A percentile compares a stretch with the other conserved stretches of the same genome.
Conservation (phyloP, 2,113 vertebrate species). For the Nyctibius bracteatus region DNA sequence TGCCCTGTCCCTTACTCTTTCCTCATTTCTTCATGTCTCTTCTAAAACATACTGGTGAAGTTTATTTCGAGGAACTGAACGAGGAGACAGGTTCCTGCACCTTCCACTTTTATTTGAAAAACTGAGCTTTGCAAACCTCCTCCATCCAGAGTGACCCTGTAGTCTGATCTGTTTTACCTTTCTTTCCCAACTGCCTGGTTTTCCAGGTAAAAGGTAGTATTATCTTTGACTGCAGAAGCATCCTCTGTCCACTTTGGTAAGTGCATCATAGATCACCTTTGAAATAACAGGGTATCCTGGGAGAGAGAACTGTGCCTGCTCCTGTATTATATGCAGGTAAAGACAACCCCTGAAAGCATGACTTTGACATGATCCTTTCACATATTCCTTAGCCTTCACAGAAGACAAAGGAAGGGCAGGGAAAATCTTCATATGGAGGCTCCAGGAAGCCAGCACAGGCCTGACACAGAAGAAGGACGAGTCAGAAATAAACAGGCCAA, state of each 20-base stretch:
- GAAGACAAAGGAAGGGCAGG: not conserved
- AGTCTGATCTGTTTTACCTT: not conserved
- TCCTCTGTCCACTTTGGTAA: not conserved
- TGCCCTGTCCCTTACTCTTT: not conserved
- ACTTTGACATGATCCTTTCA: not conserved
- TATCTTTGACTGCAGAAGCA: not conserved
- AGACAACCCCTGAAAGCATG: not conserved
- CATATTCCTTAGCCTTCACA: not conserved
- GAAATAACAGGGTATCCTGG: not conserved
- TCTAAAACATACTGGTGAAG: not conserved
- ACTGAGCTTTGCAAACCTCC: not conserved
- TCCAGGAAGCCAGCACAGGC: not conserved
- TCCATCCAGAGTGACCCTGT: not conserved
- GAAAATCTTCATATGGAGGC: not conserved
- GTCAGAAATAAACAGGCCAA: not conserved
- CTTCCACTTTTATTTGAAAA: not conserved
- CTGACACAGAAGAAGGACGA: not conserved
- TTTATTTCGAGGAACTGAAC: not conserved
- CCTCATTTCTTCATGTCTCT: not conserved
- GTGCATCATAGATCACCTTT: not conserved
- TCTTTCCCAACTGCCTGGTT: not conserved
- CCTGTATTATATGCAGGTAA: not conserved
- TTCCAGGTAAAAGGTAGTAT: not conserved
- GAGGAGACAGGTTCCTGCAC: not conserved
- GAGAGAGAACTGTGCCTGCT: not conserved